Evolutionary conservation across 2,888 invertebrate genomes (phyloP).

Genomic region (Melanostoma mellinum): DNA sequence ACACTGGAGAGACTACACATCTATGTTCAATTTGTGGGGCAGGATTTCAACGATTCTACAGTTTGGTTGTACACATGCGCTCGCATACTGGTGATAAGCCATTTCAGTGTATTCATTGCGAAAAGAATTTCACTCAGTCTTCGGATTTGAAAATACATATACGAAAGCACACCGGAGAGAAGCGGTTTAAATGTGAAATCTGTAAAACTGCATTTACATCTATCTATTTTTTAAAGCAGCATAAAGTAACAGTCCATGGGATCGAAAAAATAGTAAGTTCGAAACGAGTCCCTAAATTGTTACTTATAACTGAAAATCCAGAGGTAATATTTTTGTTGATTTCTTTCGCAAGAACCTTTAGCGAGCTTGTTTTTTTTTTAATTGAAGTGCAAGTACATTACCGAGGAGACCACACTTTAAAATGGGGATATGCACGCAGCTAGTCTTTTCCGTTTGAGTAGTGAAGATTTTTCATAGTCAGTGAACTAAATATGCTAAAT

Average conservation of each 20-base stretch:
- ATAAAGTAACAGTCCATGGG: slow-evolving; percentile 83
- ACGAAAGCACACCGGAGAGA: slow-evolving; percentile 84
- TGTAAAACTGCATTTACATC: slow-evolving; percentile 81
- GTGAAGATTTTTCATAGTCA: no score
- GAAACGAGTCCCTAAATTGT: slow-evolving; percentile 79
- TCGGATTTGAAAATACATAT: slow-evolving; percentile 85
- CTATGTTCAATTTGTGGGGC: slow-evolving; percentile 83
- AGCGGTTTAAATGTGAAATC: slow-evolving; percentile 83
- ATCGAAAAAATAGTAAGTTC: slow-evolving; percentile 81
- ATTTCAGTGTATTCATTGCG: slow-evolving; percentile 84
- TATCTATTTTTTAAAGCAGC: slow-evolving; percentile 83
- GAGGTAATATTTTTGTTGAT: slow-evolving; percentile 18
- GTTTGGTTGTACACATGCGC: slow-evolving; percentile 84
- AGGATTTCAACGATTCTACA: slow-evolving; percentile 83
- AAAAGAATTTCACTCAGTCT: slow-evolving; percentile 84
- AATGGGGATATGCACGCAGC: no score
- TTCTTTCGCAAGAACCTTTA: no score
- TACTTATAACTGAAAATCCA: neutral
- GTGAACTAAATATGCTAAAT: no score
- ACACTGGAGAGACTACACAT: slow-evolving; percentile 84
- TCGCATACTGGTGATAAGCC: slow-evolving; percentile 84
- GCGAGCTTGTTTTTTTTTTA: no score
- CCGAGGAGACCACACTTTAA: no score
- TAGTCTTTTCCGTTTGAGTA: no score
- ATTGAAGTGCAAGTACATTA: no score